phyloP scores from a whole-genome alignment of 2,888 invertebrate species.

The Lithodes maja region DNA sequence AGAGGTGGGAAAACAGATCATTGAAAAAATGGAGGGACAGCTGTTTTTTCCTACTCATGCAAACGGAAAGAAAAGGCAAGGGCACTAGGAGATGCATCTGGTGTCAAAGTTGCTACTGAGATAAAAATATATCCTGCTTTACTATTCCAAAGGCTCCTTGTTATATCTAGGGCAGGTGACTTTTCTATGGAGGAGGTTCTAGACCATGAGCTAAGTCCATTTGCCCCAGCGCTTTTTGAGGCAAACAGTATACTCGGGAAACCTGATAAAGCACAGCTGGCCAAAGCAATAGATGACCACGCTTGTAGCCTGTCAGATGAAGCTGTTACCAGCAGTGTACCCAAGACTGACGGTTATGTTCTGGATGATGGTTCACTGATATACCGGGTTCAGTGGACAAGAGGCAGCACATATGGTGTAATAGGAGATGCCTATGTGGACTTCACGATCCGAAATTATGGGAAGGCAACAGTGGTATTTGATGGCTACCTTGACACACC shows the following conservation, averaged over 20 bases:
- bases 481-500: not conserved
- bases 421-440: conserved; percentile 14
- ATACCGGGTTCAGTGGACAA: conserved; percentile 26
- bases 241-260: conserved; percentile 2
- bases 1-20: not conserved
- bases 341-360: conserved; percentile 20
- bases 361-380: not conserved
- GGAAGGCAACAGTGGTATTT: conserved; percentile 17
- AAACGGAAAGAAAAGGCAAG: conserved; percentile 1
- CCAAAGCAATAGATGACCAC: not conserved
- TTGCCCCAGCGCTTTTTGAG: conserved; percentile 30
- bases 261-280: not conserved
- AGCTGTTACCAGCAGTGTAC: not conserved
- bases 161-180: conserved; percentile 23
- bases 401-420: conserved; percentile 22
- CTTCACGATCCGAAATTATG: not conserved
- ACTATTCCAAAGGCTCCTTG: conserved; percentile 26
- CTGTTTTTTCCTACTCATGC: conserved; percentile 21
- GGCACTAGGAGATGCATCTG: conserved; percentile 23
- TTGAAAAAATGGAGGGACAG: not conserved
- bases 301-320: not conserved
- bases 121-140: not conserved
- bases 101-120: conserved; percentile 28
- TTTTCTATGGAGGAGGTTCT: conserved; percentile 22
- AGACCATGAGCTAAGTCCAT: conserved; percentile 18